Percentiles rank a stretch among this genome's conserved stretches.
phyloP scores from a whole-genome alignment of 2,797 vertebrate genomes.

The Onychomys torridus region DNA sequence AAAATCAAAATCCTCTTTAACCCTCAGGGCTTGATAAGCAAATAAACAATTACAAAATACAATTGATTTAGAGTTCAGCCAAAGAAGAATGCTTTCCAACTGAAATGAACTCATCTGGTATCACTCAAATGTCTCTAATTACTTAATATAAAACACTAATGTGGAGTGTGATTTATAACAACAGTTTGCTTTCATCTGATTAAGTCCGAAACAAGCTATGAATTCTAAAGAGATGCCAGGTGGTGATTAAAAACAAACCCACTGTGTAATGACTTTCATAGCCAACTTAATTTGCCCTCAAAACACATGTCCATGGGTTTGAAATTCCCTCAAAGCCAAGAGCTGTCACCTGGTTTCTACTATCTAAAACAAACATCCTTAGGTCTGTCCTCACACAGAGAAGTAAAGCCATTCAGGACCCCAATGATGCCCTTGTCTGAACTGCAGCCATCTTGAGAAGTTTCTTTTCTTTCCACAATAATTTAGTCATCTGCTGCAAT shows the following conservation, averaged over 20 bases:
- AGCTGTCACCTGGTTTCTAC: not conserved
- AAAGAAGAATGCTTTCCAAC: slow-evolving; percentile 33
- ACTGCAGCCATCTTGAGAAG: not conserved
- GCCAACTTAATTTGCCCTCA: slow-evolving; percentile 28
- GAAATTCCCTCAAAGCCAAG: not conserved
- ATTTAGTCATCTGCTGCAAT: not conserved
- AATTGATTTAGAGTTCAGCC: slow-evolving; percentile 49
- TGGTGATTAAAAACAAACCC: slow-evolving; percentile 47
- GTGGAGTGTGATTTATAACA: slow-evolving; percentile 53
- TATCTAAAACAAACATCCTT: not conserved
- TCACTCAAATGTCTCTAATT: slow-evolving; percentile 51
- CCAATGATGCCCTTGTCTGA: not conserved
- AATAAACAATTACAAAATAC: slow-evolving; percentile 70
- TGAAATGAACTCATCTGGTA: slow-evolving; percentile 67
- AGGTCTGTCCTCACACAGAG: not conserved
- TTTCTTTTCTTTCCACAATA: not conserved
- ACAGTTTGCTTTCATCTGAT: slow-evolving; percentile 48
- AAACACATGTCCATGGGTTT: slow-evolving; percentile 2
- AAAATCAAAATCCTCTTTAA: slow-evolving; percentile 61
- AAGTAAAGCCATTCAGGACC: not conserved
- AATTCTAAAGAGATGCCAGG: slow-evolving; percentile 42
- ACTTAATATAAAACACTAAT: slow-evolving; percentile 59
- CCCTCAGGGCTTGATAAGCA: slow-evolving; percentile 51
- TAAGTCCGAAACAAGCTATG: slow-evolving; percentile 42
- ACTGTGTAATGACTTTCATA: slow-evolving; percentile 46